Conservation (phyloP, 2,797 vertebrate genomes). For the Notolepis coatsorum region DNA sequence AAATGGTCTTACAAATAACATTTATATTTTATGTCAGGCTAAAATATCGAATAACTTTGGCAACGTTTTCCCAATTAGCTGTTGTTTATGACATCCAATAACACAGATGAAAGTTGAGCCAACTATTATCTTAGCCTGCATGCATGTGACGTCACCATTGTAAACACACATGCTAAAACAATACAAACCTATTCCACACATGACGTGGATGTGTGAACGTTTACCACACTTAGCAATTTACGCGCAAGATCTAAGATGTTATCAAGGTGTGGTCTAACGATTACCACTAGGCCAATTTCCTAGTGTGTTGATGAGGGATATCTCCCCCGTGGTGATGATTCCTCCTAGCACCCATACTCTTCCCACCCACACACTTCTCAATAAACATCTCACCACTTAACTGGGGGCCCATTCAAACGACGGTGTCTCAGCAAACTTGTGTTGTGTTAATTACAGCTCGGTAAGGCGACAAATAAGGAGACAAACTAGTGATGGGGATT, state of each 20-base stretch:
- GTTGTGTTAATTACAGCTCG: no score
- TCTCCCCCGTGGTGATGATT: slow-evolving; percentile 78
- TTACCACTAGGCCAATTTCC: slow-evolving; percentile 68
- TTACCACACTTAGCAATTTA: slow-evolving; percentile 49
- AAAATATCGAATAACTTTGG: no score
- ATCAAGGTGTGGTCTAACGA: slow-evolving; percentile 66
- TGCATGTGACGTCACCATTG: no score
- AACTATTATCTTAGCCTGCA: no score
- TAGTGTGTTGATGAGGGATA: slow-evolving; percentile 67
- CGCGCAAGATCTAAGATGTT: slow-evolving; percentile 69
- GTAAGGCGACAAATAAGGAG: no score
- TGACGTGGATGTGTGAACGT: slow-evolving; percentile 69
- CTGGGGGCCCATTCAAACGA: slow-evolving; percentile 23
- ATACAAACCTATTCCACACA: background rate
- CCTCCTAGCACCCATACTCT: slow-evolving; percentile 66
- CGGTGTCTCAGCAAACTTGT: slow-evolving; percentile 41
- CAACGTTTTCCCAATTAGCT: no score
- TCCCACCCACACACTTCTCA: slow-evolving; percentile 69
- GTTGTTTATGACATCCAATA: no score
- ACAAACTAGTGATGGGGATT: no score
- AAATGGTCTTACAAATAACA: no score
- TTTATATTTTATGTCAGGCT: no score
- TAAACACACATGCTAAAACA: no score
- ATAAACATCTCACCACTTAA: slow-evolving; percentile 79
- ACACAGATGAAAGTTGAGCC: no score